Conservation (phyloP, 2,888 invertebrate species). For the Chamaedrilus cognettii region DNA sequence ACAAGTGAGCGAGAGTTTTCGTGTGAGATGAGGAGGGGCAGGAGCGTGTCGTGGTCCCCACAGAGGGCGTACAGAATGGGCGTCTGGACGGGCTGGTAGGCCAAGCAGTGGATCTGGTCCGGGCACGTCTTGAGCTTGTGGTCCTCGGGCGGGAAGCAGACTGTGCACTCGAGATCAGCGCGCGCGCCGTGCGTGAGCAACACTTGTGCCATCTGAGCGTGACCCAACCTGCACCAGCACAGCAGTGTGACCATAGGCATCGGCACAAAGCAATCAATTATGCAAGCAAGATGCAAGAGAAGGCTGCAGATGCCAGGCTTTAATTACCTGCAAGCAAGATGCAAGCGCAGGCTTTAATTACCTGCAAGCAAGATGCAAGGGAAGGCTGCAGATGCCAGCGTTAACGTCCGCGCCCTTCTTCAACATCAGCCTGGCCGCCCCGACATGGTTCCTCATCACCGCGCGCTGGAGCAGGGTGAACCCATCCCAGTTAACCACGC, state of each 20-base stretch:
- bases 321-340: constrained; percentile 69
- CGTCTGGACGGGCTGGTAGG: constrained; percentile 49
- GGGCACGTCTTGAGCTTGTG: constrained; percentile 61
- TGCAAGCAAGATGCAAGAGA: constrained; percentile 75
- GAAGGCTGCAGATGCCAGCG: constrained; percentile 73
- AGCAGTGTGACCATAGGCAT: too few species aligned
- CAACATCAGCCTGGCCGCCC: constrained; percentile 64
- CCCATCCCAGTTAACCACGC: constrained; percentile 61
- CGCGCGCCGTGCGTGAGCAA: constrained; percentile 72
- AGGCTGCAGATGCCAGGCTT: constrained; percentile 74
- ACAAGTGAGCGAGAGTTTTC: constrained; percentile 61
- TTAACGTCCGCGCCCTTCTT: constrained; percentile 68
- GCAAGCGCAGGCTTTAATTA: constrained; percentile 71
- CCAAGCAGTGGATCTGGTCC: constrained; percentile 46
- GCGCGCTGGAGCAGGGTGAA: constrained; percentile 75
- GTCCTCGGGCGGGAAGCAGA: constrained; percentile 77
- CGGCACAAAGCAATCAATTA: too few species aligned
- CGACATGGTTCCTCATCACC: constrained; percentile 72
- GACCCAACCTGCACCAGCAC: constrained; percentile 69
- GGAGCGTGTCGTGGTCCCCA: constrained; percentile 48
- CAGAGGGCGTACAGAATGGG: constrained; percentile 55
- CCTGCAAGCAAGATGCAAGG: constrained; percentile 73
- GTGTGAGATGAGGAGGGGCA: constrained; percentile 41
- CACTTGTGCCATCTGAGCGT: constrained; percentile 72
- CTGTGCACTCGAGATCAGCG: constrained; percentile 72